A percentile compares a stretch with the other conserved stretches of the same genome.
Evolutionary conservation across 2,113 vertebrate species (phyloP).

Genomic region (Eulacestoma nigropectus): DNA sequence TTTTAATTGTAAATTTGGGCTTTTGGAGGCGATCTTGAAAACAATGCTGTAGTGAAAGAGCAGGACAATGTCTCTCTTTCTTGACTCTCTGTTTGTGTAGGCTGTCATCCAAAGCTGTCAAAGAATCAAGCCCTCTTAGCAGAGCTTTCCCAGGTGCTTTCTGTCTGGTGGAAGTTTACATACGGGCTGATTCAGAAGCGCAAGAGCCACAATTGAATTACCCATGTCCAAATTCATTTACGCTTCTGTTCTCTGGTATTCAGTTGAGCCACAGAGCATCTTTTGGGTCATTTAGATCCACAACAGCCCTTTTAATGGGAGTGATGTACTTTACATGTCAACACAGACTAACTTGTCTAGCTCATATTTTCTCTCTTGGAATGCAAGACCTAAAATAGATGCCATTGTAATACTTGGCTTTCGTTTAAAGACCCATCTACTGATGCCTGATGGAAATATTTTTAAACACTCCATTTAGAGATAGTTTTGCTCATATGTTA

Average conservation of each 20-base stretch:
- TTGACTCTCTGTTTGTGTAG: constrained; percentile 42
- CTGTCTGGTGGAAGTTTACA: constrained; percentile 17
- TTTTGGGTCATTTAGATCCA: constrained; percentile 18
- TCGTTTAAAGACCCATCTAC: constrained; percentile 36
- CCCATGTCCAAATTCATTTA: background rate
- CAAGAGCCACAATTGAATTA: background rate
- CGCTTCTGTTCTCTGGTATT: background rate
- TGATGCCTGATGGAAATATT: constrained; percentile 48
- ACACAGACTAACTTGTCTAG: constrained; percentile 56
- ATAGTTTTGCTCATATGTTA: constrained; percentile 28
- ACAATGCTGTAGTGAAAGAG: constrained; percentile 1
- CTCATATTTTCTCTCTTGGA: constrained; percentile 44
- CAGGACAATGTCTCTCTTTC: constrained; percentile 11
- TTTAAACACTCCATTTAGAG: constrained; percentile 38
- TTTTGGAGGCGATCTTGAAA: background rate
- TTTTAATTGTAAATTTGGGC: background rate
- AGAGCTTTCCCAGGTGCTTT: constrained; percentile 45
- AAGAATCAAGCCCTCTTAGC: constrained; percentile 13
- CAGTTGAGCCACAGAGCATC: constrained; percentile 8
- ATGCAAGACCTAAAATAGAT: constrained; percentile 51
- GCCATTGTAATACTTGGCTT: constrained; percentile 54
- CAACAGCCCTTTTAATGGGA: constrained; percentile 1
- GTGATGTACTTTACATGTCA: constrained; percentile 38
- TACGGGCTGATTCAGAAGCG: constrained; percentile 13
- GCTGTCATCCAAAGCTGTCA: constrained; percentile 50